Conservation (phyloP, 2,888 invertebrate species). For the Catocala fraxini region DNA sequence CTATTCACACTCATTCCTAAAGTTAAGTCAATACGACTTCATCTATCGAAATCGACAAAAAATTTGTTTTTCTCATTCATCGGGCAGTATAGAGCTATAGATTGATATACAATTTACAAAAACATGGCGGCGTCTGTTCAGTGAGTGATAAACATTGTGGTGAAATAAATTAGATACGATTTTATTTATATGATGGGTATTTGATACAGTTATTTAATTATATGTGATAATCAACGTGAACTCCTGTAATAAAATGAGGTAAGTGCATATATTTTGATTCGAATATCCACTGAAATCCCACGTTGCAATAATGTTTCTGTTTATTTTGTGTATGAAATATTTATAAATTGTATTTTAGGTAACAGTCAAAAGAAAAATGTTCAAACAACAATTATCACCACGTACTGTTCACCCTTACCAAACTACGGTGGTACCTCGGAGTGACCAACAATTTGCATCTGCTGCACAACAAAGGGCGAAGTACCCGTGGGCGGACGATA, state of each 20-base stretch:
- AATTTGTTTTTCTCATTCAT: neutral
- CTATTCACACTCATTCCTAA: too few species aligned
- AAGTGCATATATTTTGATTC: neutral
- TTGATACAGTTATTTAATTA: neutral
- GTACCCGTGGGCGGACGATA: conserved; percentile 83
- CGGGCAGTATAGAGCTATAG: neutral
- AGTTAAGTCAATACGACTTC: too few species aligned
- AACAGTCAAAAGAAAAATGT: conserved; percentile 70
- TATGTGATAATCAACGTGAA: neutral
- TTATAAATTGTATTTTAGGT: conserved; percentile 47
- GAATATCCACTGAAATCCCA: conserved; percentile 19
- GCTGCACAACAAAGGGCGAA: conserved; percentile 82
- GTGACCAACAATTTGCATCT: conserved; percentile 78
- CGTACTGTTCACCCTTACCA: conserved; percentile 84
- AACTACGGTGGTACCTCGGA: conserved; percentile 82
- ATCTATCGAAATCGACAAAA: neutral
- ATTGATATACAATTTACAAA: neutral
- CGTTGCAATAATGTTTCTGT: conserved; percentile 39
- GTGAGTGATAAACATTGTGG: conserved; percentile 10
- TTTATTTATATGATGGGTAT: neutral
- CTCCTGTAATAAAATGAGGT: conserved; percentile 34
- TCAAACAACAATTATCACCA: conserved; percentile 81
- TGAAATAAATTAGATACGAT: neutral
- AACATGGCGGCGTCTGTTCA: conserved; percentile 15
- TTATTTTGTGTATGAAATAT: conserved; percentile 29